Conservation (phyloP, 2,113 vertebrate genomes). For the Rhinichthys klamathensis region DNA sequence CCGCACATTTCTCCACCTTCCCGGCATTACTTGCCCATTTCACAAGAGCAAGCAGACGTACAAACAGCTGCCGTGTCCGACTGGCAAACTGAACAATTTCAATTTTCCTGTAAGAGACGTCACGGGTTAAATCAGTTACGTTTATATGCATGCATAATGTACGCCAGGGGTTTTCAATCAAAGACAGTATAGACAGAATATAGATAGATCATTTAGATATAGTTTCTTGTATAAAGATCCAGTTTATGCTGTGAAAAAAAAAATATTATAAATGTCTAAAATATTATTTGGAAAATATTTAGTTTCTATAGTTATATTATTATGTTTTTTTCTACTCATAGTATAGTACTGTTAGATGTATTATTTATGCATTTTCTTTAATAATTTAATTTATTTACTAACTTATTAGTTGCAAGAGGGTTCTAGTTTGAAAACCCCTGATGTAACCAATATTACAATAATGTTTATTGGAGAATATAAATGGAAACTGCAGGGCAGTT, state of each 20-base stretch:
- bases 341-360: neutral
- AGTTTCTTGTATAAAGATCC: neutral
- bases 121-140: too few species aligned
- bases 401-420: too few species aligned
- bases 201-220: too few species aligned
- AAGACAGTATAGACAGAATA: too few species aligned
- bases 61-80: constrained; percentile 95
- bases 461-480: neutral
- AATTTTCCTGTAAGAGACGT: constrained; percentile 88
- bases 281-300: neutral
- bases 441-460: neutral
- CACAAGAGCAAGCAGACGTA: constrained; percentile 91
- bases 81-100: constrained; percentile 99
- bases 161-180: neutral
- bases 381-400: neutral
- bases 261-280: neutral
- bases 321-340: neutral
- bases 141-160: neutral
- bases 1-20: constrained; percentile 98
- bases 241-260: neutral
- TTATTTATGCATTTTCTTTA: neutral
- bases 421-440: neutral
- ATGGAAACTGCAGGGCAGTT: neutral
- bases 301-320: neutral
- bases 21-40: constrained; percentile 99